phyloP scores from a whole-genome alignment of 2,797 vertebrate genomes.

The Prunella strophiata region DNA sequence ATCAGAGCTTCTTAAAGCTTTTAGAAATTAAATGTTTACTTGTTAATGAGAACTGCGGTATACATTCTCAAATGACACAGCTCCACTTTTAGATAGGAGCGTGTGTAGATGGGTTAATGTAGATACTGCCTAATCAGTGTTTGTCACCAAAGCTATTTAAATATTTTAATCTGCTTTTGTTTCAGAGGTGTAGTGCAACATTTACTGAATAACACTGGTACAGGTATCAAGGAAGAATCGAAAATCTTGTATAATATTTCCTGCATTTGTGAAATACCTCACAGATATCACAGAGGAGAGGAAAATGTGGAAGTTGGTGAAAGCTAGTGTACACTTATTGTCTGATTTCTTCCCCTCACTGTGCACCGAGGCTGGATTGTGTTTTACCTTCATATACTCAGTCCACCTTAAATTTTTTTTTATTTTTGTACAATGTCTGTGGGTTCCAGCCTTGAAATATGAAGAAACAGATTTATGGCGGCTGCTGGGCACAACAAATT shows the following conservation, averaged over 20 bases:
- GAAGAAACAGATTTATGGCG: constrained; percentile 95
- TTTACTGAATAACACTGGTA: neutral
- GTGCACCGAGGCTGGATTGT: neutral
- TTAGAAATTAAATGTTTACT: neutral
- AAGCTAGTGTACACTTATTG: neutral
- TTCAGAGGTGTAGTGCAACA: neutral
- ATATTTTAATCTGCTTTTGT: neutral
- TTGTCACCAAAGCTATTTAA: neutral
- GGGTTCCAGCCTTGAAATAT: constrained; percentile 85
- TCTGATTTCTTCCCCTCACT: neutral
- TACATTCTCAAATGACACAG: neutral
- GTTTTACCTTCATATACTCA: constrained; percentile 33
- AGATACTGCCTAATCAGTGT: neutral
- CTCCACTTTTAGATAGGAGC: neutral
- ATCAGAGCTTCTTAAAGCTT: constrained; percentile 7
- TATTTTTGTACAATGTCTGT: constrained; percentile 77
- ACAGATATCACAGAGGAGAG: neutral
- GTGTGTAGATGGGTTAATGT: neutral
- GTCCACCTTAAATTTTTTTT: constrained; percentile 79
- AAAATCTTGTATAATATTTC: neutral
- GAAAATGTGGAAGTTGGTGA: neutral
- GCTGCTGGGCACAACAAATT: constrained; percentile 96
- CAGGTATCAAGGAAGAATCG: neutral
- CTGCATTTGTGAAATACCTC: neutral
- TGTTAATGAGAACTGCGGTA: neutral